phyloP scores from a whole-genome alignment of 2,888 invertebrate genomes.

The Ctena decussata region DNA sequence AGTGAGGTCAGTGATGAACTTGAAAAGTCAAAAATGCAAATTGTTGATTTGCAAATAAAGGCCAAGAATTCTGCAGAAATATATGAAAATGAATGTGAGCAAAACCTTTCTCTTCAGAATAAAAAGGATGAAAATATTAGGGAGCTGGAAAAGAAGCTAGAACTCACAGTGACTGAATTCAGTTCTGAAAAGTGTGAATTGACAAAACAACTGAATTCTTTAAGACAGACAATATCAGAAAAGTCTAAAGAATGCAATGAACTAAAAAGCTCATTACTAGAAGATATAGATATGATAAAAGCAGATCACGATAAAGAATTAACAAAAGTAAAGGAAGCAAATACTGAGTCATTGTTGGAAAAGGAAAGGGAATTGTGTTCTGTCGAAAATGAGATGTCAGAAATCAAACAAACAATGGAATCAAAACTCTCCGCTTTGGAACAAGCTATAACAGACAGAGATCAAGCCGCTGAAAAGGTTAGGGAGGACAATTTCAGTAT shows the following conservation, averaged over 20 bases:
- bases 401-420: constrained; percentile 21
- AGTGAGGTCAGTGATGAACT: constrained; percentile 27
- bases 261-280: not conserved
- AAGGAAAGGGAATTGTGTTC: not conserved
- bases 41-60: constrained; percentile 26
- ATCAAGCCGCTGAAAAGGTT: constrained; percentile 16
- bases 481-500: not conserved
- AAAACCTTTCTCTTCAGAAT: not conserved
- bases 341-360: not conserved
- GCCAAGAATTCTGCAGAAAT: constrained; percentile 37
- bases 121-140: constrained; percentile 1
- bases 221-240: not conserved
- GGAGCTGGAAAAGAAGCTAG: not conserved
- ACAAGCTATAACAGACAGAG: not conserved
- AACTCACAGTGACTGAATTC: not conserved
- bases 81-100: constrained; percentile 6
- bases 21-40: constrained; percentile 28
- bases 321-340: not conserved
- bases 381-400: not conserved
- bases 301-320: not conserved
- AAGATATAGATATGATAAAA: not conserved
- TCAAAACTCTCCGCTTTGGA: constrained; percentile 10
- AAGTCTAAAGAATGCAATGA: not conserved
- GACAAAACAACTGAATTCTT: not conserved
- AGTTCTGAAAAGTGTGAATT: not conserved